These are phyloP conservation scores for Caenorhabditis macrosperma DNA, from an alignment of 2,888 invertebrate genomes.

Conservation along the genomic window DNA sequence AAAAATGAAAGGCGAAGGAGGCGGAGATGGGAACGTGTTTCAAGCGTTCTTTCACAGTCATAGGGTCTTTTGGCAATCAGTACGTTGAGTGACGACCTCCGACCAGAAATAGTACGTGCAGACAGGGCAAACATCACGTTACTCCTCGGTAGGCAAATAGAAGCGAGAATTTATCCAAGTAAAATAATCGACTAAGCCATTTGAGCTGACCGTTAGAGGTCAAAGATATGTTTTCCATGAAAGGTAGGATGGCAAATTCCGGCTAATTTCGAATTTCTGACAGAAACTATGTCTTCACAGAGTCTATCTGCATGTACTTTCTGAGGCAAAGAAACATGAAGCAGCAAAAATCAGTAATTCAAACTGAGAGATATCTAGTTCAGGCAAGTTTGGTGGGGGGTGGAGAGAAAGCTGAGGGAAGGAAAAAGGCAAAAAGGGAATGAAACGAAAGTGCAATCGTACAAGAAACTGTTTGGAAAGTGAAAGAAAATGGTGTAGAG, in stretches of 20 bases:
- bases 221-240: too few relatives aligned
- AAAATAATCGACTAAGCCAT: too few relatives aligned
- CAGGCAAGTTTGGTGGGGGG: neutral
- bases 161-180: neutral
- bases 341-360: too few relatives aligned
- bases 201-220: too few relatives aligned
- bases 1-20: too few relatives aligned
- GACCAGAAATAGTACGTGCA: constrained; percentile 16
- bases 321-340: too few relatives aligned
- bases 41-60: constrained; percentile 38
- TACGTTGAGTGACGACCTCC: constrained; percentile 4
- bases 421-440: neutral
- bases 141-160: neutral
- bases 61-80: constrained; percentile 9
- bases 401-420: neutral
- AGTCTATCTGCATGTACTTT: too few relatives aligned
- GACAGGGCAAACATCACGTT: neutral
- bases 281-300: too few relatives aligned
- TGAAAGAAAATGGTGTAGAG: constrained; percentile 33
- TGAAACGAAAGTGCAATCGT: constrained; percentile 47
- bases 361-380: too few relatives aligned
- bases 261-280: too few relatives aligned
- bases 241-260: too few relatives aligned
- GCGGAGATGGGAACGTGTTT: constrained; percentile 48
- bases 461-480: constrained; percentile 59